These are phyloP conservation scores for Clivina fossor DNA, from an alignment of 2,888 invertebrate species.

Conservation along the genomic window DNA sequence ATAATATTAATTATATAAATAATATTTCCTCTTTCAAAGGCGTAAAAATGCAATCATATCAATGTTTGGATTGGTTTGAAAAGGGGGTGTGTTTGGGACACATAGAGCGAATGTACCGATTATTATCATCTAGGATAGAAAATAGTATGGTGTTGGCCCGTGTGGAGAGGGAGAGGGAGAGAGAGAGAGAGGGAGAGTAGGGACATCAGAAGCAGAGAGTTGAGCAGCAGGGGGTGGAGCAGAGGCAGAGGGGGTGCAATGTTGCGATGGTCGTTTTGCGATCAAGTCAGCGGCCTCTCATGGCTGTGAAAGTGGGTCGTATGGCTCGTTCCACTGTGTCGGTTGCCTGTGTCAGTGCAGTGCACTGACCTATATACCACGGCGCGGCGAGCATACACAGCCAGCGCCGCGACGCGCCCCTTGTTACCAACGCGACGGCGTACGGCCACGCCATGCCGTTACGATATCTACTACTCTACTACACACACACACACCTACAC, in stretches of 20 bases:
- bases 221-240: neutral
- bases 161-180: too few relatives aligned
- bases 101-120: too few relatives aligned
- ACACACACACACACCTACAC: neutral
- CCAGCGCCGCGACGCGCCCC: too few relatives aligned
- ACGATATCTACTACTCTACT: neutral
- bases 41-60: too few relatives aligned
- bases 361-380: slow-evolving; percentile 26
- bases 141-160: neutral
- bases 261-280: slow-evolving; percentile 38
- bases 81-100: too few relatives aligned
- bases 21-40: too few relatives aligned
- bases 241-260: slow-evolving; percentile 7
- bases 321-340: slow-evolving; percentile 42
- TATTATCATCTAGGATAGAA: too few relatives aligned
- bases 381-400: neutral
- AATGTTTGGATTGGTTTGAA: too few relatives aligned
- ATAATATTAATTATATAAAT: too few relatives aligned
- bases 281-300: slow-evolving; percentile 45
- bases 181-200: neutral
- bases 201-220: neutral
- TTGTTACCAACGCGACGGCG: neutral
- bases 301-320: slow-evolving; percentile 45
- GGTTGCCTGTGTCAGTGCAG: slow-evolving; percentile 16
- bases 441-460: neutral